A percentile compares a stretch with the other conserved stretches of the same genome.
Conservation (phyloP, 2,888 invertebrate genomes). For the Zygaena filipendulae region DNA sequence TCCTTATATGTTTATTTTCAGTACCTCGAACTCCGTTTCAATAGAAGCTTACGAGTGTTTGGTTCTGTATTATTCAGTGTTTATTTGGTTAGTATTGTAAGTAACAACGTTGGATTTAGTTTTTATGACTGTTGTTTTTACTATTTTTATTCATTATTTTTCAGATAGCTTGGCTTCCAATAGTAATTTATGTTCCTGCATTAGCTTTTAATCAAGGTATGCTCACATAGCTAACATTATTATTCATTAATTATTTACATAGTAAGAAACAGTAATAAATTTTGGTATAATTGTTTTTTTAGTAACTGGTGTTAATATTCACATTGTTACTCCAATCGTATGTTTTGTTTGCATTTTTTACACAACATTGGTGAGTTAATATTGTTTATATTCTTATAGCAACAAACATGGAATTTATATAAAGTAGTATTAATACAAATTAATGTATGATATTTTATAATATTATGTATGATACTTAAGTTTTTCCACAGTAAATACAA, state of each 20-base stretch:
- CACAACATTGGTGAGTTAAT: conserved; percentile 74
- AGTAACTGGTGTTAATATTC: conserved; percentile 83
- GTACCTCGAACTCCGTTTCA: conserved; percentile 74
- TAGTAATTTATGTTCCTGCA: conserved; percentile 79
- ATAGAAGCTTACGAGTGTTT: conserved; percentile 72
- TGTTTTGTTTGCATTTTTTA: conserved; percentile 84
- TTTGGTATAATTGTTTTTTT: conserved; percentile 22
- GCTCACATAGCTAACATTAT: conserved; percentile 5
- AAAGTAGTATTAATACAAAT: no score
- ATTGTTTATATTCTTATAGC: not conserved
- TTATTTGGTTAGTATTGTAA: conserved; percentile 71
- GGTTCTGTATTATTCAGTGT: conserved; percentile 74
- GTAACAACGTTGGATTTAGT: no score
- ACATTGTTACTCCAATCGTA: conserved; percentile 77
- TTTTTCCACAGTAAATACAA: no score
- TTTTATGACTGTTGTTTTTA: no score
- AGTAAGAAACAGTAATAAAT: not conserved
- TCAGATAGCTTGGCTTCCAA: conserved; percentile 76
- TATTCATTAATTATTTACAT: not conserved
- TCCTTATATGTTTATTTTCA: conserved; percentile 44
- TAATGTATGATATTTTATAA: no score
- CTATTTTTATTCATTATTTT: no score
- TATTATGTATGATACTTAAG: no score
- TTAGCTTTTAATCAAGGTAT: conserved; percentile 78
- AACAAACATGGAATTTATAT: no score